Evolutionary conservation across 2,888 invertebrate genomes (phyloP).

Genomic region (Drosophila lacicola): DNA sequence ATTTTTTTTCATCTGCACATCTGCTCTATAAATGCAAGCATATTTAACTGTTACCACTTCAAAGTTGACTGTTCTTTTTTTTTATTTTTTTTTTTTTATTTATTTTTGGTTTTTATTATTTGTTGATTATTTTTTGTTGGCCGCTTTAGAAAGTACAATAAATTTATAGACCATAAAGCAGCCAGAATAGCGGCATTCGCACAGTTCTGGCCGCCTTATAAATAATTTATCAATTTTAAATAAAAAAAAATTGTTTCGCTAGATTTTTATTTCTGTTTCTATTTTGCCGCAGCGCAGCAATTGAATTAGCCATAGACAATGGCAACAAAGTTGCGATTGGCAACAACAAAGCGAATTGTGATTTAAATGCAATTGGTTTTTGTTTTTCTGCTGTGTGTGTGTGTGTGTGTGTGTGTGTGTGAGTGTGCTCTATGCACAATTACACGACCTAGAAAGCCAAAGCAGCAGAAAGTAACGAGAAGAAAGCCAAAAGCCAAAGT

Average conservation of each 20-base stretch:
- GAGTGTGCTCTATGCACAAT: slow-evolving; percentile 69
- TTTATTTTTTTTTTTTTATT: slow-evolving; percentile 31
- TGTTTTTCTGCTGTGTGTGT: slow-evolving; percentile 44
- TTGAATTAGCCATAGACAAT: slow-evolving; percentile 72
- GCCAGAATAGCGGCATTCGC: slow-evolving; percentile 43
- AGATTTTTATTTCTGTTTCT: slow-evolving; percentile 17
- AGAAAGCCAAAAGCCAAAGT: slow-evolving; percentile 58
- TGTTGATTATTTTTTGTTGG: slow-evolving; percentile 13
- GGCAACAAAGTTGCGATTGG: slow-evolving; percentile 36
- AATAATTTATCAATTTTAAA: slow-evolving; percentile 74
- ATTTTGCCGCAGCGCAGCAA: slow-evolving; percentile 40
- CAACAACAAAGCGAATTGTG: slow-evolving; percentile 42
- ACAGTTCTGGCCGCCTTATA: slow-evolving; percentile 54
- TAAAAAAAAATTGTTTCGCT: slow-evolving; percentile 25
- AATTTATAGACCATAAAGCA: slow-evolving; percentile 75
- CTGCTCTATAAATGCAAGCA: neutral
- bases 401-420: slow-evolving; percentile 20
- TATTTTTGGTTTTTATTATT: slow-evolving; percentile 35
- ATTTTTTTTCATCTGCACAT: too few species aligned
- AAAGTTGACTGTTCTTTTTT: neutral
- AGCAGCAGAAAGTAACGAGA: slow-evolving; percentile 76
- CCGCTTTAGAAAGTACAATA: slow-evolving; percentile 63
- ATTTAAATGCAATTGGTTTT: slow-evolving; percentile 67
- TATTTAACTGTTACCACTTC: neutral
- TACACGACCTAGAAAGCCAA: slow-evolving; percentile 81